These are phyloP conservation scores for Nasonovia ribisnigri DNA, from an alignment of 2,888 invertebrate species.

Conservation along the genomic window DNA sequence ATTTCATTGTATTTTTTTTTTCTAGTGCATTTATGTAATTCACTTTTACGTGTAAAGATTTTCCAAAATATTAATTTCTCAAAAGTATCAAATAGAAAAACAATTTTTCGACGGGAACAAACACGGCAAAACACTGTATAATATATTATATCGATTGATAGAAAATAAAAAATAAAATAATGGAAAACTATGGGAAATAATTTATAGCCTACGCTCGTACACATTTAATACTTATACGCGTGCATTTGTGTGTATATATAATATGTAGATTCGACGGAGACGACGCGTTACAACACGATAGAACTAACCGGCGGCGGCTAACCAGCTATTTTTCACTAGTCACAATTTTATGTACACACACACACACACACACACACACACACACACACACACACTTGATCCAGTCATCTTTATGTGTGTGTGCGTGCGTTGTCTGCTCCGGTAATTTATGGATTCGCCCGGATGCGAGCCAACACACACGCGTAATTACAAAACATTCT, in stretches of 20 bases:
- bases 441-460: conserved; percentile 61
- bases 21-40: neutral
- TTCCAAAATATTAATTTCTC: neutral
- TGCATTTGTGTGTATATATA: neutral
- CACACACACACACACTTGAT: neutral
- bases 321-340: conserved; percentile 48
- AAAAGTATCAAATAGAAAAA: neutral
- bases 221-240: neutral
- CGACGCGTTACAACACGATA: neutral
- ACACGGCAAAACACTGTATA: neutral
- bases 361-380: neutral
- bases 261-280: neutral
- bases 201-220: neutral
- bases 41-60: neutral
- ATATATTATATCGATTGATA: neutral
- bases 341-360: neutral
- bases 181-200: conserved; percentile 17
- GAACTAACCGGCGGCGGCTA: conserved; percentile 9
- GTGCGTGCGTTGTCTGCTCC: conserved; percentile 6
- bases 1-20: neutral
- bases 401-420: neutral
- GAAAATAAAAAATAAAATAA: neutral
- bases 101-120: neutral
- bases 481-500: conserved; percentile 60
- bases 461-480: conserved; percentile 56